These are phyloP conservation scores for Ochropacha duplaris DNA, from an alignment of 2,888 invertebrate species.

Conservation along the genomic window DNA sequence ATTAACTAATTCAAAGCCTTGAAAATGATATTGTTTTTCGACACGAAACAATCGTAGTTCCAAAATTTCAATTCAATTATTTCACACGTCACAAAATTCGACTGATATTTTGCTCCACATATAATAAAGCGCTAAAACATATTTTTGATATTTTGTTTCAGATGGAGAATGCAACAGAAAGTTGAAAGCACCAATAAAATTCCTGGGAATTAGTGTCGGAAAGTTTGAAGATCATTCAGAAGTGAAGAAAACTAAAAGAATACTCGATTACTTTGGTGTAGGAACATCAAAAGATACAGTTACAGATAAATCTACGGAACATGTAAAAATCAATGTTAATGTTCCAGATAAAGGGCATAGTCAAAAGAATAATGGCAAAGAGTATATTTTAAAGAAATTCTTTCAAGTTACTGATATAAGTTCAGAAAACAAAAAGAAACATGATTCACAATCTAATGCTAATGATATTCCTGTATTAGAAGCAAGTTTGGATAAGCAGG, in stretches of 20 bases:
- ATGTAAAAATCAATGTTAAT: slow-evolving; percentile 28
- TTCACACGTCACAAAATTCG: no score
- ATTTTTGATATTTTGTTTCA: no score
- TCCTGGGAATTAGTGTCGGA: slow-evolving; percentile 89
- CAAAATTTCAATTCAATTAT: no score
- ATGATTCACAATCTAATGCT: slow-evolving; percentile 9
- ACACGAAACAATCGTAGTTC: no score
- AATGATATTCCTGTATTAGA: slow-evolving; percentile 31
- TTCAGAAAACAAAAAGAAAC: slow-evolving; percentile 7
- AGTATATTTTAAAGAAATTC: slow-evolving; percentile 46
- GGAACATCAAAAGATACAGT: slow-evolving; percentile 50
- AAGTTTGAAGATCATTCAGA: slow-evolving; percentile 87
- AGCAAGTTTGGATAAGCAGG: slow-evolving; percentile 60
- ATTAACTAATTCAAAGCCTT: background rate
- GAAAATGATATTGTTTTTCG: no score
- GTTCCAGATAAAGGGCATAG: slow-evolving; percentile 22
- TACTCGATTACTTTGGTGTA: slow-evolving; percentile 83
- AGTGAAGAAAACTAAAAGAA: slow-evolving; percentile 78
- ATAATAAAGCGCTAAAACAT: no score
- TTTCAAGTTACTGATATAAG: slow-evolving; percentile 24
- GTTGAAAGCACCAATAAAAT: slow-evolving; percentile 83
- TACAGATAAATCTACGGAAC: slow-evolving; percentile 26
- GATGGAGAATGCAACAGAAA: slow-evolving; percentile 61
- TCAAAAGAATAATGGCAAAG: slow-evolving; percentile 46
- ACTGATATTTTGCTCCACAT: no score